These are phyloP conservation scores for Smutsia gigantea DNA, from an alignment of 2,797 vertebrate species.

Conservation along the genomic window DNA sequence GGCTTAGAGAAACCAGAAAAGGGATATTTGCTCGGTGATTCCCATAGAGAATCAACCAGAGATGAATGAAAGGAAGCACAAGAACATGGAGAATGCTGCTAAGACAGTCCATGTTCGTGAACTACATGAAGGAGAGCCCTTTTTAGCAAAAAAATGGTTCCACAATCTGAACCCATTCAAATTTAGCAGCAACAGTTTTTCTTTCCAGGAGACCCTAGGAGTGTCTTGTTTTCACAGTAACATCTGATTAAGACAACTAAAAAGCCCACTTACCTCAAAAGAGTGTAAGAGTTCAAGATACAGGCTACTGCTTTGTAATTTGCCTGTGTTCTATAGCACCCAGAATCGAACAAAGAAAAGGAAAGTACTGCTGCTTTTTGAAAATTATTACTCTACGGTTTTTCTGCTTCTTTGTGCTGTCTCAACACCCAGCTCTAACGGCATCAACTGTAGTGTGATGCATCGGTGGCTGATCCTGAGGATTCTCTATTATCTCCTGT, in stretches of 20 bases:
- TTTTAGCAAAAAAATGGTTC: neutral
- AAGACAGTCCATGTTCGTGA: neutral
- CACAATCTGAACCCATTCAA: neutral
- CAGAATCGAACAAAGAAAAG: neutral
- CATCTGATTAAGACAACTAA: neutral
- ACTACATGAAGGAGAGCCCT: neutral
- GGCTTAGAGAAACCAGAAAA: neutral
- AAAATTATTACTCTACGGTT: accelerated
- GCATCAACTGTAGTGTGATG: constrained; percentile 58
- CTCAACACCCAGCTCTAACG: constrained; percentile 73
- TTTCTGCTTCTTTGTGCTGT: constrained; percentile 58
- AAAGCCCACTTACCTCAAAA: neutral
- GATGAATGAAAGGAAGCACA: neutral
- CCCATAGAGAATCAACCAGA: neutral
- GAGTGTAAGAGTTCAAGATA: neutral
- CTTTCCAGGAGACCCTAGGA: neutral
- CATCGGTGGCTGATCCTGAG: constrained; percentile 83
- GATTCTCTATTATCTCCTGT: constrained; percentile 88
- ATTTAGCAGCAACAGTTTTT: neutral
- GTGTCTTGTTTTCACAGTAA: neutral
- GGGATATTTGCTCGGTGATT: neutral
- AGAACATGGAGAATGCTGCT: neutral
- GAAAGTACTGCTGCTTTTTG: neutral
- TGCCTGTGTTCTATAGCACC: neutral
- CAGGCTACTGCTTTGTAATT: accelerated